Percentiles rank a stretch among this genome's conserved stretches.
Conservation (phyloP, 1,140 invertebrate genomes). For the Venustaconcha ellipsiformis region DNA sequence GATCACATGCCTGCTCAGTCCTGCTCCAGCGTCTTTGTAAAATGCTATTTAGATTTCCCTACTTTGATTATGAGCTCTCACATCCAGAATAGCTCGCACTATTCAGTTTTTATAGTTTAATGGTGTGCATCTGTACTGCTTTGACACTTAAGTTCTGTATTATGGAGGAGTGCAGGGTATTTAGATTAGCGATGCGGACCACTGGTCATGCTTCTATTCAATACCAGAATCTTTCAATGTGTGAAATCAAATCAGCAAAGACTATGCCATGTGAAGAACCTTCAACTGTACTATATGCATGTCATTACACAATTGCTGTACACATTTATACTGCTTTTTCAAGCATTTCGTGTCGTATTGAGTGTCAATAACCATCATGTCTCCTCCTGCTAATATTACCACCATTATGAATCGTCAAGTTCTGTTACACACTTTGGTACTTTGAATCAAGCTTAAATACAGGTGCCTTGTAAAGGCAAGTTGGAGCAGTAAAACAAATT, state of each 20-base stretch:
- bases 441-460: constrained; percentile 1
- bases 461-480: background rate
- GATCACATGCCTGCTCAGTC: background rate
- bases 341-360: background rate
- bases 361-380: constrained; percentile 1
- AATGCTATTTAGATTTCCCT: background rate
- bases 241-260: background rate
- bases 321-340: background rate
- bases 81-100: background rate
- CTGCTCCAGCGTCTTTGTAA: background rate
- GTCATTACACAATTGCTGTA: background rate
- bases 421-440: background rate
- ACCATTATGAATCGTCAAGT: background rate
- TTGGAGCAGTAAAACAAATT: background rate
- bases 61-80: background rate
- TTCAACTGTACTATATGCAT: background rate
- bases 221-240: background rate
- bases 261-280: background rate
- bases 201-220: background rate
- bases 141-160: background rate
- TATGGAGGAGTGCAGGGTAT: background rate
- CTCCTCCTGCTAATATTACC: background rate
- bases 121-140: background rate
- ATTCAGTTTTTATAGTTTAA: background rate
- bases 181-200: background rate